Evolutionary conservation across 2,888 invertebrate genomes (phyloP).

Genomic region (Entomobrya multifasciata): DNA sequence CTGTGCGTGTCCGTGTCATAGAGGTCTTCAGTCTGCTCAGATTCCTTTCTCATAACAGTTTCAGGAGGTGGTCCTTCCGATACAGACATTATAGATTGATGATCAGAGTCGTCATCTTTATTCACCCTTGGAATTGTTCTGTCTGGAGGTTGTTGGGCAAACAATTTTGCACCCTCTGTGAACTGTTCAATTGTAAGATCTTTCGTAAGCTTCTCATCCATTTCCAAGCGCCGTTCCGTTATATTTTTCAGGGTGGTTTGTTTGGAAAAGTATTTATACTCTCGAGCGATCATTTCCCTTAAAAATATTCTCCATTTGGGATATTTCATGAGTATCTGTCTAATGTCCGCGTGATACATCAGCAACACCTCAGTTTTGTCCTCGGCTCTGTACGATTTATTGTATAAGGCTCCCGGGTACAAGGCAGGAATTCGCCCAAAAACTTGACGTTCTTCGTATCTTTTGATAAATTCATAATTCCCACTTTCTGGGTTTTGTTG

Average conservation of each 20-base stretch:
- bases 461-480: slow-evolving; percentile 66
- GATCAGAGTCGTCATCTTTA: too few species aligned
- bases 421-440: slow-evolving; percentile 75
- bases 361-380: slow-evolving; percentile 71
- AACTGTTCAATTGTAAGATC: slow-evolving; percentile 43
- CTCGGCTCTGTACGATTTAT: slow-evolving; percentile 76
- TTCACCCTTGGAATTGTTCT: neutral
- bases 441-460: slow-evolving; percentile 67
- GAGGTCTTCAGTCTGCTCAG: too few species aligned
- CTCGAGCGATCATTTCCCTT: slow-evolving; percentile 38
- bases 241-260: slow-evolving; percentile 54
- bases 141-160: slow-evolving; percentile 39
- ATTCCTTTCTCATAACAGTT: too few species aligned
- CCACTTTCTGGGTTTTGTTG: slow-evolving; percentile 60
- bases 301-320: slow-evolving; percentile 65
- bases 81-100: too few species aligned
- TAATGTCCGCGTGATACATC: slow-evolving; percentile 70
- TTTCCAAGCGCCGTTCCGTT: slow-evolving; percentile 5
- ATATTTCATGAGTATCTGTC: slow-evolving; percentile 64
- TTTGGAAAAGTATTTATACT: slow-evolving; percentile 56
- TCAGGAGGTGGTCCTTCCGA: too few species aligned
- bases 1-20: too few species aligned
- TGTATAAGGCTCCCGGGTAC: slow-evolving; percentile 74
- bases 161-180: slow-evolving; percentile 37
- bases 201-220: slow-evolving; percentile 44